Evolutionary conservation across 2,113 vertebrate genomes (phyloP).

Genomic region (Oceanodroma tethys): DNA sequence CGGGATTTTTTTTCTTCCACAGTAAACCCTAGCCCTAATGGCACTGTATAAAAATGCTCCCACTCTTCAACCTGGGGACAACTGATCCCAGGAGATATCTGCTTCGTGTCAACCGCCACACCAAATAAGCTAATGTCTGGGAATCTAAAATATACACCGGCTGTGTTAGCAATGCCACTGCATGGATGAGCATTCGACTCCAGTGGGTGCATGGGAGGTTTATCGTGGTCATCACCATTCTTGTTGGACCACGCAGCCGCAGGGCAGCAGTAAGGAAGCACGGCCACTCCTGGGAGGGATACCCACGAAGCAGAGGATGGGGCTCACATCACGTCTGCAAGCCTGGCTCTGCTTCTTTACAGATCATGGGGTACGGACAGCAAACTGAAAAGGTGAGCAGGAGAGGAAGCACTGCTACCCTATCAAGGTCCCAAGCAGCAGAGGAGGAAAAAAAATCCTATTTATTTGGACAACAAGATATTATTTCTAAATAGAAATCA

Average conservation of each 20-base stretch:
- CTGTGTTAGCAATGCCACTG: not conserved
- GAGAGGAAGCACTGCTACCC: not conserved
- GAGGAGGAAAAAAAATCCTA: not conserved
- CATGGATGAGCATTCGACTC: not conserved
- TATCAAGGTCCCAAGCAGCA: not conserved
- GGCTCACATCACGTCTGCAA: not conserved
- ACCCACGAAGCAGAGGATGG: not conserved
- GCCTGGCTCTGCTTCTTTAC: not conserved
- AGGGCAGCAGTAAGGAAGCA: not conserved
- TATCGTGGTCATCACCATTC: not conserved
- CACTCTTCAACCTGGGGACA: not conserved
- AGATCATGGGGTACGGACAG: not conserved
- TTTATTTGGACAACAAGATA: not conserved
- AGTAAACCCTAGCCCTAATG: not conserved
- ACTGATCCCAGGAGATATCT: not conserved
- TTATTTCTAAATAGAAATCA: not conserved
- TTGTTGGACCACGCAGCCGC: accelerated
- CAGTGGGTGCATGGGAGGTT: not conserved
- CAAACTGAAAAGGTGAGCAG: not conserved
- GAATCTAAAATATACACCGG: not conserved
- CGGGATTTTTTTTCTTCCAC: not conserved
- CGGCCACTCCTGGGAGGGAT: not conserved
- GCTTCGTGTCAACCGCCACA: not conserved
- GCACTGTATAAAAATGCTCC: not conserved
- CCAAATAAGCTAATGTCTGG: not conserved